Percentiles rank a stretch among this genome's conserved stretches.
Evolutionary conservation across 2,888 invertebrate genomes (phyloP).

Genomic region (Agrotis ipsilon): DNA sequence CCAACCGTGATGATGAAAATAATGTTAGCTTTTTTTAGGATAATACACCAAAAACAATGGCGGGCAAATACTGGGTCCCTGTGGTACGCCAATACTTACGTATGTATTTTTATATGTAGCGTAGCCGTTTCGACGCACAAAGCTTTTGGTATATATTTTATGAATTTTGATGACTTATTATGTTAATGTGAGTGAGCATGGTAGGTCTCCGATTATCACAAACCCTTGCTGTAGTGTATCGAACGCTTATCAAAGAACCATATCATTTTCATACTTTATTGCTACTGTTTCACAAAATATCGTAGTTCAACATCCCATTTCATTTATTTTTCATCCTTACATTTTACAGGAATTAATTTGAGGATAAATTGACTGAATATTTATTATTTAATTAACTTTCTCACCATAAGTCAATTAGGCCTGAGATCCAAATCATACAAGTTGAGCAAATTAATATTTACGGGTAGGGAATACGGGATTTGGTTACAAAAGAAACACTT

Average conservation of each 20-base stretch:
- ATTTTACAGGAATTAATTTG: conserved; percentile 37
- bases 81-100: conserved; percentile 63
- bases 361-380: conserved; percentile 54
- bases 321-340: conserved; percentile 25
- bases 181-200: conserved; percentile 27
- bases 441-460: conserved; percentile 59
- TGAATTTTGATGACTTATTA: conserved; percentile 46
- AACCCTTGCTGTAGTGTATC: conserved; percentile 25
- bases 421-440: conserved; percentile 46
- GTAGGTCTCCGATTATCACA: conserved; percentile 20
- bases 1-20: conserved; percentile 22
- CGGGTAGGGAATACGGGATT: conserved; percentile 34
- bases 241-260: conserved; percentile 28
- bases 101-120: conserved; percentile 16
- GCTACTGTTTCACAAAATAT: conserved; percentile 18
- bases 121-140: conserved; percentile 24
- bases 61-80: conserved; percentile 68
- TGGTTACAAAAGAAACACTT: conserved; percentile 30
- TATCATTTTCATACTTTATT: conserved; percentile 18
- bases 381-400: conserved; percentile 48
- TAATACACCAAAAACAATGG: conserved; percentile 36
- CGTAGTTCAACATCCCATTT: conserved; percentile 20
- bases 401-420: conserved; percentile 60
- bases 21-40: conserved; percentile 28
- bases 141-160: conserved; percentile 42